Evolutionary conservation across 2,113 vertebrate species (phyloP).

Genomic region (Neodontobutis hainanensis): DNA sequence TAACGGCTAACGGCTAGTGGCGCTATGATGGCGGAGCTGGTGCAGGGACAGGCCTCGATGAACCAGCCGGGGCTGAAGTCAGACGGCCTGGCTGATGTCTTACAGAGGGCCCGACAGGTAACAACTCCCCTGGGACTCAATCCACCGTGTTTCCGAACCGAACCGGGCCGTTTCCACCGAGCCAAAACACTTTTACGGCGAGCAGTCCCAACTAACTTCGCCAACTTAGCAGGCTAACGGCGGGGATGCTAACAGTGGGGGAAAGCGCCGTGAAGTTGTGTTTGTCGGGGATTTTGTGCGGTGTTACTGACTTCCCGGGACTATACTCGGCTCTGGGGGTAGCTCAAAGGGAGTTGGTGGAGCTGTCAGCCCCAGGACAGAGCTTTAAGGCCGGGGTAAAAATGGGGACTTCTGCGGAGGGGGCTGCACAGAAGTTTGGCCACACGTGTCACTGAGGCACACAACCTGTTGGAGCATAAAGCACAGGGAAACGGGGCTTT

Average conservation of each 20-base stretch:
- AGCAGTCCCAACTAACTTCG: constrained; percentile 49
- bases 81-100: constrained; percentile 88
- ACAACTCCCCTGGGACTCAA: constrained; percentile 39
- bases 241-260: constrained; percentile 48
- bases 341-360: constrained; percentile 61
- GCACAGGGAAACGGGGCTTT: not conserved
- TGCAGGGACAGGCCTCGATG: constrained; percentile 90
- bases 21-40: constrained; percentile 91
- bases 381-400: not conserved
- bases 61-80: constrained; percentile 87
- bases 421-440: constrained; percentile 60
- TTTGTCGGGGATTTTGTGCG: constrained; percentile 36
- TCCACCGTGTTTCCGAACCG: constrained; percentile 3
- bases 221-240: constrained; percentile 58
- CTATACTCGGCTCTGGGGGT: constrained; percentile 10
- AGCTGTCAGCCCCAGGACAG: constrained; percentile 61
- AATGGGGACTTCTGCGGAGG: not conserved
- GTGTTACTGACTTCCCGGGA: constrained; percentile 18
- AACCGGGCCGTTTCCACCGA: constrained; percentile 40
- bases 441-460: constrained; percentile 72
- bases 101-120: constrained; percentile 94
- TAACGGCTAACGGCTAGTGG: constrained; percentile 64
- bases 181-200: constrained; percentile 67
- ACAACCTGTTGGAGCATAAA: constrained; percentile 68
- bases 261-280: constrained; percentile 33